phyloP scores from a whole-genome alignment of 2,888 invertebrate genomes.

The Itoplectis maculator region DNA sequence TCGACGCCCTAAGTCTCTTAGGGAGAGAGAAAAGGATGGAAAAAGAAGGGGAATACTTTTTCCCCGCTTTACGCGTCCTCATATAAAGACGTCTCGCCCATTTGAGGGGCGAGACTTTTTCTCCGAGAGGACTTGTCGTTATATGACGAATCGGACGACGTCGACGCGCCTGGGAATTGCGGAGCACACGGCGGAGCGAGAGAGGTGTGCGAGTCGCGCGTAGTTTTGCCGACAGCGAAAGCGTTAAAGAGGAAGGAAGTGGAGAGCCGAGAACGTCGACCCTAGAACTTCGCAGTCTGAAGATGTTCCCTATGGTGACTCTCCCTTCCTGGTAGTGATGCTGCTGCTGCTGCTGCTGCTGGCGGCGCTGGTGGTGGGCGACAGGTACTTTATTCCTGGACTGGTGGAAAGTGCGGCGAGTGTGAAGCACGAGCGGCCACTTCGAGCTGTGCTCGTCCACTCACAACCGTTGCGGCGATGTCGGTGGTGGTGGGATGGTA shows the following conservation, averaged over 20 bases:
- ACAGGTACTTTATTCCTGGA: slow-evolving; percentile 76
- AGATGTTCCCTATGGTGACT: slow-evolving; percentile 32
- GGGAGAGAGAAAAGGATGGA: background rate
- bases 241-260: slow-evolving; percentile 36
- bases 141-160: background rate
- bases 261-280: slow-evolving; percentile 25
- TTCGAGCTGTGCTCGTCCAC: slow-evolving; percentile 67
- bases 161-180: background rate
- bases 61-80: too few relatives aligned
- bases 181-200: background rate
- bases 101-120: too few relatives aligned
- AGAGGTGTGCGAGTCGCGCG: too few relatives aligned
- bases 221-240: slow-evolving; percentile 20
- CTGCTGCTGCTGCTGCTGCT: too few relatives aligned
- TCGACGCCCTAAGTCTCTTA: background rate
- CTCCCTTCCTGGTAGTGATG: background rate
- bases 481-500: background rate
- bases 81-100: too few relatives aligned
- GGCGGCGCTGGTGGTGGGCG: slow-evolving; percentile 58
- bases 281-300: slow-evolving; percentile 36
- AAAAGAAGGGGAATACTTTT: background rate
- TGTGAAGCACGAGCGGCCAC: slow-evolving; percentile 70
- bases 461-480: slow-evolving; percentile 59
- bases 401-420: slow-evolving; percentile 33
- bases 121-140: too few relatives aligned